Percentiles rank a stretch among this genome's conserved stretches.
phyloP scores from a whole-genome alignment of 1,140 invertebrate genomes.

The Macrosteles quadrilineatus region DNA sequence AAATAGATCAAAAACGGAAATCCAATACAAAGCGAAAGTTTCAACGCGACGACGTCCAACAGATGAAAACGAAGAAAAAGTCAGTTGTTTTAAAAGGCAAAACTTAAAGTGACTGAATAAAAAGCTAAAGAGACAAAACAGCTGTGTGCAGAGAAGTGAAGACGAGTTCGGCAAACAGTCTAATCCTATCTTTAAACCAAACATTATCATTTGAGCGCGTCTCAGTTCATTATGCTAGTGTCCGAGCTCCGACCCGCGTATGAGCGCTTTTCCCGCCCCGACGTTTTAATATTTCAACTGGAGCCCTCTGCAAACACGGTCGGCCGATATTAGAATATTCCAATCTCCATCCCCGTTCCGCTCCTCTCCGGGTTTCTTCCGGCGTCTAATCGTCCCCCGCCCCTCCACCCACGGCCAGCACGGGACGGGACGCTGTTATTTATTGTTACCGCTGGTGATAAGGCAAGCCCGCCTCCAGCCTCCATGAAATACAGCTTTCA shows the following conservation, averaged over 20 bases:
- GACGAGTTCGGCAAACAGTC: neutral
- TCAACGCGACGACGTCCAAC: too few relatives aligned
- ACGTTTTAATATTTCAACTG: conserved; percentile 11
- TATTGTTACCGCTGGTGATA: too few relatives aligned
- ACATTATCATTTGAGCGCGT: neutral
- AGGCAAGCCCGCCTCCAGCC: too few relatives aligned
- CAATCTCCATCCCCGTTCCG: neutral
- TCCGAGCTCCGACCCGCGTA: neutral
- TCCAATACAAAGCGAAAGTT: too few relatives aligned
- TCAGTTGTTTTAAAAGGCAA: neutral
- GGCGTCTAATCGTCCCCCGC: conserved; percentile 1
- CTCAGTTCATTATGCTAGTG: neutral
- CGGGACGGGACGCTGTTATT: too few relatives aligned
- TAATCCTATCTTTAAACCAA: conserved; percentile 12
- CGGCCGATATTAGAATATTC: conserved; percentile 13
- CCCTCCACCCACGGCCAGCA: neutral
- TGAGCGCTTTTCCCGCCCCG: neutral
- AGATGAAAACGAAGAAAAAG: too few relatives aligned
- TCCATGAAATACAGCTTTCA: too few relatives aligned
- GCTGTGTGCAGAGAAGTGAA: neutral
- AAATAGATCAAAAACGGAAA: too few relatives aligned
- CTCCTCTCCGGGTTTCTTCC: neutral
- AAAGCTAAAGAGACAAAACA: neutral
- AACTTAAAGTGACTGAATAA: neutral
- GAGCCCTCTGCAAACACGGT: conserved; percentile 7